Conservation (phyloP, 2,888 invertebrate species). For the Danaus chrysippus region DNA sequence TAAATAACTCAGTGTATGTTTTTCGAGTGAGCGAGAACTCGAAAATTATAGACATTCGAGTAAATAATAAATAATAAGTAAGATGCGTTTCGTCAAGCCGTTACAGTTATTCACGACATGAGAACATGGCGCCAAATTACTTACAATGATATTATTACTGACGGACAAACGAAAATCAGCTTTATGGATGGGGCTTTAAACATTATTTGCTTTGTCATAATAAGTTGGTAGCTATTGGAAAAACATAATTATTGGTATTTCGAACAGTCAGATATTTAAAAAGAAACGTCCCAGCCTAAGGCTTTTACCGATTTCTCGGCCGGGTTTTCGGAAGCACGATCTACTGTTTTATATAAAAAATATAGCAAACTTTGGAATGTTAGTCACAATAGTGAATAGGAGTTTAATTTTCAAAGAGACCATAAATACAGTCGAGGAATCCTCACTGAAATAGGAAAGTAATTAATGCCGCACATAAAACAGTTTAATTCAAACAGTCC, state of each 20-base stretch:
- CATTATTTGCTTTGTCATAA: constrained; percentile 24
- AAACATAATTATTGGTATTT: constrained; percentile 68
- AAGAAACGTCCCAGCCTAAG: constrained; percentile 54
- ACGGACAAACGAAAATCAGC: constrained; percentile 15
- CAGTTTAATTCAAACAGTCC: constrained; percentile 1
- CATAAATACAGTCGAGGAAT: not conserved
- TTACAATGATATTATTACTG: constrained; percentile 5
- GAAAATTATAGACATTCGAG: constrained; percentile 52
- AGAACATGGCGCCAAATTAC: constrained; percentile 57
- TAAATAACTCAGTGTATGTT: constrained; percentile 20
- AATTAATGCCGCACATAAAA: constrained; percentile 9
- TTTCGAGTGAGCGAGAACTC: constrained; percentile 44
- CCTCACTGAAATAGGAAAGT: constrained; percentile 7
- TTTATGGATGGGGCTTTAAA: constrained; percentile 29
- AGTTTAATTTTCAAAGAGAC: not conserved
- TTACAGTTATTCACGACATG: constrained; percentile 64
- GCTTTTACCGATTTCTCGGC: constrained; percentile 46
- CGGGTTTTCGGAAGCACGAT: too few species aligned
- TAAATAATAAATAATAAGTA: constrained; percentile 68
- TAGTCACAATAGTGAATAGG: too few species aligned
- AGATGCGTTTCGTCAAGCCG: constrained; percentile 68
- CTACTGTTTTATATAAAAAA: too few species aligned
- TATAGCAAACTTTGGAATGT: too few species aligned
- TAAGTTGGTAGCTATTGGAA: constrained; percentile 38
- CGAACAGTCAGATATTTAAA: constrained; percentile 67